Evolutionary conservation across 2,113 vertebrate species (phyloP), one percentile per base, ranked within the genome.

Genomic region (Vulpes lagopus): DNA sequence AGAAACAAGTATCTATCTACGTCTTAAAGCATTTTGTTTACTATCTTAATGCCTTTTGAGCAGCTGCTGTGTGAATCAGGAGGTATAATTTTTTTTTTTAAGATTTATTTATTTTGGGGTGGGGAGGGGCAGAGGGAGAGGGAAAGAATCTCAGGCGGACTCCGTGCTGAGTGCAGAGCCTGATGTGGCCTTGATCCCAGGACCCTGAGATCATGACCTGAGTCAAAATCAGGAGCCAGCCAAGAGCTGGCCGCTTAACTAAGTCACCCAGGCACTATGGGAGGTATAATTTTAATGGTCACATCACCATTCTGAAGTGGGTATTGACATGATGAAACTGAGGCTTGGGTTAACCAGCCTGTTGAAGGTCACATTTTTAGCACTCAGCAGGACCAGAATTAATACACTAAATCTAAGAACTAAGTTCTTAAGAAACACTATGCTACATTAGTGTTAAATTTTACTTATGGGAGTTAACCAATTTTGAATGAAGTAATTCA

Each of bases 401-500:
- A 85, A 81, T 90, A 82, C 32, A n/a, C 6, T 91, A 35, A 93
- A 32, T 88, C 71, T 81, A 89, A 51, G 59, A 17, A 69, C n/a
- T 91, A 10, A 76, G 32, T 85, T 95, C 22, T 93, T 93, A 80
- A 89, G 79, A 67, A 78, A 80, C 6, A 51, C 20, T 90, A 4
- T 88, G 83, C 35, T 91, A 20, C 1, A 11, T 20, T 91, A 97
- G 82, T 91, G 38, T 89, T 96, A 95, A 96, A 71, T 97, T 95
- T 96, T 96, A 43, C n/a, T 98, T 95, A 85, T 0, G 90, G 90
- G 94, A 98, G 97, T 97, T 96, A 94, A 93, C 95, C 86, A 94
- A 1, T 96, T 98, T 97, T 97, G 57, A 27, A 73, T 98, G 97
- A 97, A 97, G 51, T 98, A 94, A 97, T 94, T 97, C 67, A 90